These are phyloP conservation scores for Manduca sexta DNA, from an alignment of 1,140 invertebrate species.

Conservation along the genomic window DNA sequence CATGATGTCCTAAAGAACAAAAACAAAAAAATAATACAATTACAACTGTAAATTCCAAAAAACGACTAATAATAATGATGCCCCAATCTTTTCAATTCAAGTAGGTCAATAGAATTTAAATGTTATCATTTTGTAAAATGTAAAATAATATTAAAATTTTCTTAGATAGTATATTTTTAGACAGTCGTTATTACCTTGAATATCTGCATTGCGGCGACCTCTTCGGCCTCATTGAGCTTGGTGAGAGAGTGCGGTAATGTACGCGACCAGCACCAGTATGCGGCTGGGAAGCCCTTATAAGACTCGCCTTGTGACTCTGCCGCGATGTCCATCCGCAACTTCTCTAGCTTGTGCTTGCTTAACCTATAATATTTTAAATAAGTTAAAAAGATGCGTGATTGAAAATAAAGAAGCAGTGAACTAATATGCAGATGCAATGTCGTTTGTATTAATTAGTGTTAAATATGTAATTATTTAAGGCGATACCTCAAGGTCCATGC, in stretches of 20 bases:
- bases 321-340: slow-evolving; percentile 85
- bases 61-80: background rate
- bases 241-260: slow-evolving; percentile 86
- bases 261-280: slow-evolving; percentile 92
- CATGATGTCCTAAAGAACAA: slow-evolving; percentile 74
- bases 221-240: slow-evolving; percentile 89
- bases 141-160: too few relatives aligned
- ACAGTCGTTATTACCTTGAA: slow-evolving; percentile 80
- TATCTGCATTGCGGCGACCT: slow-evolving; percentile 87
- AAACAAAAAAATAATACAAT: background rate
- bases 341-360: slow-evolving; percentile 91
- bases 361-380: slow-evolving; percentile 69
- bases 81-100: background rate
- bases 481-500: too few relatives aligned
- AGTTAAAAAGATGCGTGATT: too few relatives aligned
- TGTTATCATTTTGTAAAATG: too few relatives aligned
- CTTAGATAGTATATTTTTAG: too few relatives aligned
- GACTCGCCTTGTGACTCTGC: slow-evolving; percentile 81
- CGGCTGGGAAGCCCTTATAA: slow-evolving; percentile 86
- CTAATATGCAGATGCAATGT: too few relatives aligned
- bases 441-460: too few relatives aligned
- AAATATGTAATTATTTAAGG: too few relatives aligned
- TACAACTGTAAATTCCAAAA: background rate
- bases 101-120: too few relatives aligned
- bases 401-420: too few relatives aligned